Conservation (phyloP, 2,888 invertebrate genomes). For the Drosophila anomelani region DNA sequence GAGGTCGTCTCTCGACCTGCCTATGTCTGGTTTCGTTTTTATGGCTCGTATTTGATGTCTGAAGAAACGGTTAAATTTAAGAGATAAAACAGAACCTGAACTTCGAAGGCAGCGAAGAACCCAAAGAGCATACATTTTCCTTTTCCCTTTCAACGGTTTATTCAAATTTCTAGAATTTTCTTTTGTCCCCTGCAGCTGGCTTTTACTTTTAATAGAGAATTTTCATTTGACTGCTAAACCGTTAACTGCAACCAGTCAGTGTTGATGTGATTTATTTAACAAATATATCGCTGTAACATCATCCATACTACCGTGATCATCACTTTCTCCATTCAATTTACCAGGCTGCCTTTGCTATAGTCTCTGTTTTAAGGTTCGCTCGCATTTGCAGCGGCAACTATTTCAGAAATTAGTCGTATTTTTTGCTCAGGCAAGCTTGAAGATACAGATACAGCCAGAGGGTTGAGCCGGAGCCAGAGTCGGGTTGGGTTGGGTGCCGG, state of each 20-base stretch:
- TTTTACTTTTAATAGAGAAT: slow-evolving; percentile 47
- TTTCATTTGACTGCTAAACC: slow-evolving; percentile 25
- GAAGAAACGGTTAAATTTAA: slow-evolving; percentile 4
- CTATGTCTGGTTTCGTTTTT: slow-evolving; percentile 31
- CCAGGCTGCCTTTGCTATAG: slow-evolving; percentile 45
- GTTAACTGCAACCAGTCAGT: slow-evolving; percentile 23
- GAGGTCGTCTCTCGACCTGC: slow-evolving; percentile 10
- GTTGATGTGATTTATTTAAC: slow-evolving; percentile 64
- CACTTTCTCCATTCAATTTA: slow-evolving; percentile 76
- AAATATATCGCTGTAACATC: slow-evolving; percentile 49
- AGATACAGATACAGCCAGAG: slow-evolving; percentile 53
- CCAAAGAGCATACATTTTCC: slow-evolving; percentile 5
- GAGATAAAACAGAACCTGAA: slow-evolving; percentile 22
- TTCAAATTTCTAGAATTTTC: slow-evolving; percentile 30
- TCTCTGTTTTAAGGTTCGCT: slow-evolving; percentile 61
- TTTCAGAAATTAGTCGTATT: slow-evolving; percentile 75
- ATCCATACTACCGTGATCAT: slow-evolving; percentile 63
- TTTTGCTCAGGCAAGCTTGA: slow-evolving; percentile 67
- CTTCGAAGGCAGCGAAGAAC: not conserved
- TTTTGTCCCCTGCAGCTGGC: slow-evolving; percentile 25
- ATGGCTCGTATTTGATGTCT: slow-evolving; percentile 14
- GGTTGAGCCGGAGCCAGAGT: slow-evolving; percentile 20
- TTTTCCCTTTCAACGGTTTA: slow-evolving; percentile 37
- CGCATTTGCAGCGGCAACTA: slow-evolving; percentile 50
- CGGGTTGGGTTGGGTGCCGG: slow-evolving; percentile 3